These are phyloP conservation scores for Spisula subtruncata DNA, from an alignment of 2,888 invertebrate genomes.

Conservation along the genomic window DNA sequence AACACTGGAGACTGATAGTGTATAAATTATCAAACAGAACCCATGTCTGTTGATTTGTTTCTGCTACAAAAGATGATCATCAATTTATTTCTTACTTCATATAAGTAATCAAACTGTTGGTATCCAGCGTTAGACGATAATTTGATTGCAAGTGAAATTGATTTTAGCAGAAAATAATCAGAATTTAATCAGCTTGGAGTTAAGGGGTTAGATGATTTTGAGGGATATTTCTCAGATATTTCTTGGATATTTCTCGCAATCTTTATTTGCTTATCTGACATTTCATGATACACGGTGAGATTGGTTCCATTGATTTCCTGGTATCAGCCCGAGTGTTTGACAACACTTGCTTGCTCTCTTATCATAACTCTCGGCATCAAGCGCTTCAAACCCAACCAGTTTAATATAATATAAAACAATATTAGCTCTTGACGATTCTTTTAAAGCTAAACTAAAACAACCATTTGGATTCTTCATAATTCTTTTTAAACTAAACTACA, in stretches of 20 bases:
- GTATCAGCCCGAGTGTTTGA: background rate
- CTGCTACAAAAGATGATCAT: background rate
- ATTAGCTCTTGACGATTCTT: too few relatives aligned
- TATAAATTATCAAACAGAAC: constrained; percentile 2
- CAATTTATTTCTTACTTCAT: background rate
- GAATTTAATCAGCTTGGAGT: constrained; percentile 18
- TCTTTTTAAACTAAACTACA: too few relatives aligned
- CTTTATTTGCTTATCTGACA: constrained; percentile 29
- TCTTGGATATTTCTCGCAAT: too few relatives aligned
- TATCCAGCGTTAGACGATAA: constrained; percentile 14
- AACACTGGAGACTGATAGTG: background rate
- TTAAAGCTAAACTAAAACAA: too few relatives aligned
- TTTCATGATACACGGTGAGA: background rate
- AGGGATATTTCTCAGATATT: too few relatives aligned
- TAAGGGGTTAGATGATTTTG: constrained; percentile 25
- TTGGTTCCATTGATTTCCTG: background rate
- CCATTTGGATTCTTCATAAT: too few relatives aligned
- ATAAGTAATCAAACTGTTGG: constrained; percentile 12
- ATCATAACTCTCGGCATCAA: background rate
- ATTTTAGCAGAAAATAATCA: constrained; percentile 22
- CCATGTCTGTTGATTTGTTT: background rate
- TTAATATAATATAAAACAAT: too few relatives aligned
- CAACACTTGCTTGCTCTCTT: background rate
- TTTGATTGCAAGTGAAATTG: constrained; percentile 25
- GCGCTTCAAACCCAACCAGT: background rate